Percentiles rank a stretch among this genome's conserved stretches.
Conservation (phyloP, 1,140 invertebrate species). For the Anastatus disparis region DNA sequence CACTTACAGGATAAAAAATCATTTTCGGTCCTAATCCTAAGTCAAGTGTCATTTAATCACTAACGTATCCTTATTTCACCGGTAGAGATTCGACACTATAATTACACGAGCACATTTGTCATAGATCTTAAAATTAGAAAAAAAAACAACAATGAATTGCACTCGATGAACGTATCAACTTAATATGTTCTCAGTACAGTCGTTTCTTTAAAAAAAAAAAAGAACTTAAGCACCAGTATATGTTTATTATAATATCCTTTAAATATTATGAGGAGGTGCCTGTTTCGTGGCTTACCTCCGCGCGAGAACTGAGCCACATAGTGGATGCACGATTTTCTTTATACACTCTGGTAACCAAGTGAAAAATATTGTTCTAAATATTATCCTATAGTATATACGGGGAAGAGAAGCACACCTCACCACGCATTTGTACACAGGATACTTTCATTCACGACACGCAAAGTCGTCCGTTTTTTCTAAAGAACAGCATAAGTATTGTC, state of each 20-base stretch:
- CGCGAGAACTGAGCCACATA: conserved; percentile 65
- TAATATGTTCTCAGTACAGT: too few relatives aligned
- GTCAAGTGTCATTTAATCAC: too few relatives aligned
- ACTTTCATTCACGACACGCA: conserved; percentile 68
- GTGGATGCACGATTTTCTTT: conserved; percentile 68
- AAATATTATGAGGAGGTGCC: conserved; percentile 42
- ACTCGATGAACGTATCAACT: neutral
- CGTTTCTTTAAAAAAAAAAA: too few relatives aligned
- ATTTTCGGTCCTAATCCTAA: conserved; percentile 45
- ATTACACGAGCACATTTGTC: conserved; percentile 53
- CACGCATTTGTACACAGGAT: conserved; percentile 51
- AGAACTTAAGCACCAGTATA: too few relatives aligned
- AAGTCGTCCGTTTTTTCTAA: too few relatives aligned
- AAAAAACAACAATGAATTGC: neutral
- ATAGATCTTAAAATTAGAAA: neutral
- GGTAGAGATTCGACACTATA: neutral
- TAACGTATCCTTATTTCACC: neutral
- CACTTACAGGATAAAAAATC: conserved; percentile 58
- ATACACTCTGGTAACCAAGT: conserved; percentile 68
- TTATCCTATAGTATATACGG: conserved; percentile 62
- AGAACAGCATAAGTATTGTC: conserved; percentile 62
- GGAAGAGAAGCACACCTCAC: conserved; percentile 31
- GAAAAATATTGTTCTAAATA: conserved; percentile 70
- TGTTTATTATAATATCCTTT: too few relatives aligned
- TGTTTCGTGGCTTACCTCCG: conserved; percentile 50